Conservation (phyloP, 2,888 invertebrate species). For the Entomobrya proxima region DNA sequence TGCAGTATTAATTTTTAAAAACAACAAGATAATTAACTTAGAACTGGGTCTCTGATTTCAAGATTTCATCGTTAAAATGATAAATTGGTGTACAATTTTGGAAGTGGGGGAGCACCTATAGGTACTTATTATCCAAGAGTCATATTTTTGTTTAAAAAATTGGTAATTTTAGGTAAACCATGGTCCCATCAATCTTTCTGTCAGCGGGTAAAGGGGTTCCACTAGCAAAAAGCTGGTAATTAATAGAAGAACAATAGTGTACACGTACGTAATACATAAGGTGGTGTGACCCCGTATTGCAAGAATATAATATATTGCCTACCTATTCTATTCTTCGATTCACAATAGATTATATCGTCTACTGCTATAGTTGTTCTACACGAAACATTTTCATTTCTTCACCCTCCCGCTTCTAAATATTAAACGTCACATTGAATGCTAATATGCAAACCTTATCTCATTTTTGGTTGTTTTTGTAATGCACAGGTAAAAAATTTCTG, state of each 20-base stretch:
- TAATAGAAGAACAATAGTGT: neutral
- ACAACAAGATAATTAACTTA: slow-evolving; percentile 24
- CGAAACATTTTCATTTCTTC: no score
- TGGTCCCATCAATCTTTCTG: slow-evolving; percentile 29
- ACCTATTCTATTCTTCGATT: no score
- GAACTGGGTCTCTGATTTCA: slow-evolving; percentile 1
- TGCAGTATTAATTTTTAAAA: neutral
- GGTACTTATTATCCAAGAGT: neutral
- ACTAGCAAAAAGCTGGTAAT: neutral
- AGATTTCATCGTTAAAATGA: slow-evolving; percentile 13
- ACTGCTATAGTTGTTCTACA: no score
- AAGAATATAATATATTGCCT: no score
- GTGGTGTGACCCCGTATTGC: no score
- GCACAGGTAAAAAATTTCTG: no score
- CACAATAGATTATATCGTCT: no score
- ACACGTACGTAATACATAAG: neutral
- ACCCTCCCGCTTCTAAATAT: no score
- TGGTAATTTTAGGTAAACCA: neutral
- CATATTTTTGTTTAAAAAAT: slow-evolving; percentile 3
- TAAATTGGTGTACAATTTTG: neutral
- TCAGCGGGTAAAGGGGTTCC: neutral
- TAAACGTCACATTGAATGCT: no score
- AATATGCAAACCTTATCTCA: no score
- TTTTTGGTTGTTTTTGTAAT: no score
- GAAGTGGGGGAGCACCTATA: neutral